Percentiles rank a stretch among this genome's conserved stretches.
Evolutionary conservation across 1,140 invertebrate genomes (phyloP).

Genomic region (Heliothis subflexa): DNA sequence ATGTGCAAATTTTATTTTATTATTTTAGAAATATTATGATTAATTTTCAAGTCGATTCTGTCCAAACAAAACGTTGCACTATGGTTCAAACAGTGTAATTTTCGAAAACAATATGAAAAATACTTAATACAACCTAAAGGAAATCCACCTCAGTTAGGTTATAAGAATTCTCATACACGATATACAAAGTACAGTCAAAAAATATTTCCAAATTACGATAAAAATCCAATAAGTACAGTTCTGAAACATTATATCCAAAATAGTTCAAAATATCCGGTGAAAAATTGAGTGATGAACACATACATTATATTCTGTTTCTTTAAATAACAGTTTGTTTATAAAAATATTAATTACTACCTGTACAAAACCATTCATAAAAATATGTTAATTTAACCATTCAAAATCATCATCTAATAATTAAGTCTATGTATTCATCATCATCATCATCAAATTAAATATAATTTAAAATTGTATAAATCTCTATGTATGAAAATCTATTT

Average conservation of each 20-base stretch:
- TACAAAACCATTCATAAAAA: background rate
- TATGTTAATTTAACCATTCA: background rate
- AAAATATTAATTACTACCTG: background rate
- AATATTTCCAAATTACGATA: background rate
- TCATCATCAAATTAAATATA: background rate
- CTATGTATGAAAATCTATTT: background rate
- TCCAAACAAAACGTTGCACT: background rate
- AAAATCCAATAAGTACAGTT: too few species aligned
- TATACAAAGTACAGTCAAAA: background rate
- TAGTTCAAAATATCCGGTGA: background rate
- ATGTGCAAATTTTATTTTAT: conserved; percentile 12
- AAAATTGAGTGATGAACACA: background rate
- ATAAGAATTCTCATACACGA: conserved; percentile 44
- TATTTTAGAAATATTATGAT: background rate
- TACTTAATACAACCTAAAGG: conserved; percentile 72
- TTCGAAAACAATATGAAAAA: conserved; percentile 49
- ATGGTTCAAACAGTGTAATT: conserved; percentile 30
- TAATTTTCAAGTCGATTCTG: background rate
- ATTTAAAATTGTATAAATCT: background rate
- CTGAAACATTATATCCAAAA: too few species aligned
- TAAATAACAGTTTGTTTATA: background rate
- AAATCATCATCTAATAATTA: background rate
- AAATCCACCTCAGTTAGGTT: conserved; percentile 73
- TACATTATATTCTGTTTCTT: too few species aligned
- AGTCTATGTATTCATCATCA: background rate